Conservation (phyloP, 2,113 vertebrate species). For the Mirza zaza region DNA sequence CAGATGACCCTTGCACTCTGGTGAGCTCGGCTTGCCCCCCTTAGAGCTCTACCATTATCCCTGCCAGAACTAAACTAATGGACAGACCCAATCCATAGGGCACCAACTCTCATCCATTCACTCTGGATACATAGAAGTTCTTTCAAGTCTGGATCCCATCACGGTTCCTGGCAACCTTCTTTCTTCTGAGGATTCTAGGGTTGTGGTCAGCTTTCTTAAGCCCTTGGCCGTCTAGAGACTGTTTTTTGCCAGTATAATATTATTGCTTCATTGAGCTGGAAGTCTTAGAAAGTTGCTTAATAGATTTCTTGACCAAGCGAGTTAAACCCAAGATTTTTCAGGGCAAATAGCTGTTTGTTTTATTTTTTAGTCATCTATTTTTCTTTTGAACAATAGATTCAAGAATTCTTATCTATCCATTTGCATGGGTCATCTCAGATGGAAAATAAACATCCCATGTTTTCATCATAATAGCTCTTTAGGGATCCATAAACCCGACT, state of each 20-base stretch:
- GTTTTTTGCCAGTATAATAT: background rate
- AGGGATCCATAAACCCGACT: background rate
- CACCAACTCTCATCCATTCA: background rate
- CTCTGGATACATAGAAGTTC: background rate
- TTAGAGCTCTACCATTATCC: background rate
- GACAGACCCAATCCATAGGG: background rate
- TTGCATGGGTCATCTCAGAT: background rate
- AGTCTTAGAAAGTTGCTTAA: background rate
- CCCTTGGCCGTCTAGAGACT: background rate
- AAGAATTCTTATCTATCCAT: background rate
- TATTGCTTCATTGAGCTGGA: slow-evolving; percentile 1
- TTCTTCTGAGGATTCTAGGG: background rate
- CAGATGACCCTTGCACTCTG: background rate
- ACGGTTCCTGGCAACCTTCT: background rate
- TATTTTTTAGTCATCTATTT: background rate
- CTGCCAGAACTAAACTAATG: background rate
- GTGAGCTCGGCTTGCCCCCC: background rate
- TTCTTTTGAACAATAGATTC: background rate
- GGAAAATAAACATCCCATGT: background rate
- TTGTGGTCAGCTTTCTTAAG: background rate
- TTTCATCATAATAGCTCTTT: slow-evolving; percentile 15
- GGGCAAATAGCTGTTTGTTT: background rate
- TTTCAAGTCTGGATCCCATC: background rate
- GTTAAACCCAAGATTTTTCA: background rate
- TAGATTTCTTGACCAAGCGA: background rate